Evolutionary conservation across 2,797 vertebrate genomes (phyloP).

Genomic region (Eupleurogrammus muticus): DNA sequence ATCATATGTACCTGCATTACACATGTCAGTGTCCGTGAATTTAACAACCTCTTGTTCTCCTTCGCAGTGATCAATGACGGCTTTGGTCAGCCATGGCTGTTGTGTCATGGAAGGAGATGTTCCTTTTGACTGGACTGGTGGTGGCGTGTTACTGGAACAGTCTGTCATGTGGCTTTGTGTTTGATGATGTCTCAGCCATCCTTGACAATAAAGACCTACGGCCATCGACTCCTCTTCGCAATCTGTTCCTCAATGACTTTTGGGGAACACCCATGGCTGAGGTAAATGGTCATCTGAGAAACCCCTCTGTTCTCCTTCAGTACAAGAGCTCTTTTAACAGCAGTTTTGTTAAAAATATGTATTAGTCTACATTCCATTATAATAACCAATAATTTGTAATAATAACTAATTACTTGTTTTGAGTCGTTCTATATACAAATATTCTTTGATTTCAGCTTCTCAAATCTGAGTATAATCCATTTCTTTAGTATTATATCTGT

Average conservation of each 20-base stretch:
- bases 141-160: slow-evolving; percentile 98
- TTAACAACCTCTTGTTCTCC: background rate
- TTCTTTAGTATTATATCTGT: too few species aligned
- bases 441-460: background rate
- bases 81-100: slow-evolving; percentile 89
- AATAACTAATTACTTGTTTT: too few species aligned
- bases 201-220: slow-evolving; percentile 98
- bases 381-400: too few species aligned
- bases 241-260: slow-evolving; percentile 97
- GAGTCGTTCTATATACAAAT: too few species aligned
- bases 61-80: slow-evolving; percentile 82
- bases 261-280: slow-evolving; percentile 99
- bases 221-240: slow-evolving; percentile 91
- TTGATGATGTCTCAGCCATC: slow-evolving; percentile 98
- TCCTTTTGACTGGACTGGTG: slow-evolving; percentile 91
- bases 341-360: background rate
- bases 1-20: background rate
- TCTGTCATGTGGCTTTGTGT: slow-evolving; percentile 95
- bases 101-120: slow-evolving; percentile 91
- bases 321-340: background rate
- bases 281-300: slow-evolving; percentile 73
- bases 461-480: too few species aligned
- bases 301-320: background rate
- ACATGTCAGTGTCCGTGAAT: background rate
- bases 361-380: background rate